A percentile compares a stretch with the other conserved stretches of the same genome.
phyloP scores from a whole-genome alignment of 2,888 invertebrate species.

The Malthinus flaveolus region DNA sequence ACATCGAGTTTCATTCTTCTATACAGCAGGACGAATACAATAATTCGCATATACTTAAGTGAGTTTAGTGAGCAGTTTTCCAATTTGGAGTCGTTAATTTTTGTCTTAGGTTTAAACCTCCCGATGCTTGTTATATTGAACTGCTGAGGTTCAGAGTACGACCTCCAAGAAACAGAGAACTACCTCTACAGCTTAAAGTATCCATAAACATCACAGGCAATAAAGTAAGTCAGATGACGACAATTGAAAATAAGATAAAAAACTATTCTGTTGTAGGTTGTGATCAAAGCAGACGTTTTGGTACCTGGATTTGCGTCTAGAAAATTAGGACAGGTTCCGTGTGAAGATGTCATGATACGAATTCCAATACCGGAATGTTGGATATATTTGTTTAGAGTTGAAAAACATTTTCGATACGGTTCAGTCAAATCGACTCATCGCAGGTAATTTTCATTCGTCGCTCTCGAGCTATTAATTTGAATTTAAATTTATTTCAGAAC shows the following conservation, averaged over 20 bases:
- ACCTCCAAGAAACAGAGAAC: slow-evolving; percentile 93
- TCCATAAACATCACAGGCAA: slow-evolving; percentile 86
- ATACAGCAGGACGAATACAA: slow-evolving; percentile 92
- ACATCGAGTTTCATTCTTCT: slow-evolving; percentile 91
- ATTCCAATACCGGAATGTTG: slow-evolving; percentile 99
- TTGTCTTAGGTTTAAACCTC: slow-evolving; percentile 82
- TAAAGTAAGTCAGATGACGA: slow-evolving; percentile 58
- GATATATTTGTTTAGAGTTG: slow-evolving; percentile 98
- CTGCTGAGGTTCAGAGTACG: slow-evolving; percentile 93
- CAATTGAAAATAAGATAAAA: background rate
- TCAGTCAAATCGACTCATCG: slow-evolving; percentile 94
- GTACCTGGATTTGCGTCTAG: slow-evolving; percentile 97
- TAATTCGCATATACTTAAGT: slow-evolving; percentile 83
- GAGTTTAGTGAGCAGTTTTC: slow-evolving; percentile 35
- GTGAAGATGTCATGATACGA: slow-evolving; percentile 94
- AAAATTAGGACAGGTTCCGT: slow-evolving; percentile 93
- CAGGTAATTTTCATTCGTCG: slow-evolving; percentile 49
- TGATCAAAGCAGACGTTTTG: slow-evolving; percentile 91
- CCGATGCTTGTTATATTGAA: slow-evolving; percentile 98
- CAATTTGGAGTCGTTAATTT: background rate
- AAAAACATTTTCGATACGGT: slow-evolving; percentile 96
- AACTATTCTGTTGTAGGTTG: slow-evolving; percentile 64
- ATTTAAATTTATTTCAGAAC: slow-evolving; percentile 58
- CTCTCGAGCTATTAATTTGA: background rate
- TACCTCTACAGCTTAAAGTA: slow-evolving; percentile 93